phyloP scores from a whole-genome alignment of 2,888 invertebrate genomes.

The Drepana falcataria region DNA sequence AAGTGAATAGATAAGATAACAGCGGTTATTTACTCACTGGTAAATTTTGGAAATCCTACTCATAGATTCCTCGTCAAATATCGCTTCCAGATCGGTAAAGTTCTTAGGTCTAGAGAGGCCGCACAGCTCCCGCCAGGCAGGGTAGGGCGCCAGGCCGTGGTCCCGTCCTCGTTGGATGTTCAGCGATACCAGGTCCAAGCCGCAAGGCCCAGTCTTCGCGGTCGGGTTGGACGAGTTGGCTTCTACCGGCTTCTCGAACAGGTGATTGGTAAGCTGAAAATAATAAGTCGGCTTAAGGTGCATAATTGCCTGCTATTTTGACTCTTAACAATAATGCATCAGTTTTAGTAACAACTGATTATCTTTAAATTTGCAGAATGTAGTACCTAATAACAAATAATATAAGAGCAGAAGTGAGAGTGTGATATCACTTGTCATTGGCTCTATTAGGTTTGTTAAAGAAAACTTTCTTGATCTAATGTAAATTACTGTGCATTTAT shows the following conservation, averaged over 20 bases:
- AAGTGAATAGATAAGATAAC: no score
- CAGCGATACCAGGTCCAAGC: conserved; percentile 90
- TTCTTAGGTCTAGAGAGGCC: conserved; percentile 79
- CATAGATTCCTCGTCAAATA: conserved; percentile 82
- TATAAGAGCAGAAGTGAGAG: no score
- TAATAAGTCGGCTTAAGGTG: no score
- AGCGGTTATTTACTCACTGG: conserved; percentile 57
- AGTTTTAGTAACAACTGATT: no score
- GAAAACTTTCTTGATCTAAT: no score
- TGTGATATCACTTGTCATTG: no score
- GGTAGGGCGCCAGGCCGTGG: conserved; percentile 90
- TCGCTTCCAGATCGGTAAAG: conserved; percentile 81
- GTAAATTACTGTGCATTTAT: no score
- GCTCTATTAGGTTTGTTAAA: no score
- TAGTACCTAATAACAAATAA: no score
- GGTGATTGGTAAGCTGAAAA: conserved; percentile 81
- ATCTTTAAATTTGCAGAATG: no score
- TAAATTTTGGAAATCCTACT: conserved; percentile 82
- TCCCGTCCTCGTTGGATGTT: conserved; percentile 94
- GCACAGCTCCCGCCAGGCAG: conserved; percentile 87
- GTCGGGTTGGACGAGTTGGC: conserved; percentile 28
- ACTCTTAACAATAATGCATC: no score
- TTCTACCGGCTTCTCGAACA: conserved; percentile 79
- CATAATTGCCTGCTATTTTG: no score
- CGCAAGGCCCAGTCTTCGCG: conserved; percentile 69